phyloP scores from a whole-genome alignment of 2,888 invertebrate genomes.

The Xanthorhoe designata region DNA sequence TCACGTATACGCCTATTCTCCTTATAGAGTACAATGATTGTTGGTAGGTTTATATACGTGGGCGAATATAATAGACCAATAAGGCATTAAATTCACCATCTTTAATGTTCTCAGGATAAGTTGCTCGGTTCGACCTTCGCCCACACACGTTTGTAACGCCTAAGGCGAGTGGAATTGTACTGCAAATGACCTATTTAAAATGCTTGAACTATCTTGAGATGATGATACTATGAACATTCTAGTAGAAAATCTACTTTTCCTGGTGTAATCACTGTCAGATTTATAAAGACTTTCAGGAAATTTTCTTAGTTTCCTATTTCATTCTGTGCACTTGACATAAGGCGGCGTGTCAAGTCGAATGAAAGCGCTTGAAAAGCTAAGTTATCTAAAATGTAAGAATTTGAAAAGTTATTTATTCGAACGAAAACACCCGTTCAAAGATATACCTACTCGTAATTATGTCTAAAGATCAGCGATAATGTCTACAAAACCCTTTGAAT shows the following conservation, averaged over 20 bases:
- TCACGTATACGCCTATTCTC: constrained; percentile 26
- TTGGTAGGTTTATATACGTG: constrained; percentile 41
- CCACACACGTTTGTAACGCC: constrained; percentile 50
- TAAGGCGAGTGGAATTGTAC: constrained; percentile 53
- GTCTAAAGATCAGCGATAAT: too few relatives aligned
- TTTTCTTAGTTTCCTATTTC: too few relatives aligned
- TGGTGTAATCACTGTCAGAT: background rate
- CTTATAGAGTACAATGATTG: constrained; percentile 28
- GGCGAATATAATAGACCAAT: constrained; percentile 52
- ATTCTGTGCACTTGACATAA: too few relatives aligned
- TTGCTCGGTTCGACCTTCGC: constrained; percentile 60
- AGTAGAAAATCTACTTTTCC: background rate
- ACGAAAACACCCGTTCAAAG: too few relatives aligned
- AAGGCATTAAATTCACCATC: constrained; percentile 56
- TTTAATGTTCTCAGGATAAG: constrained; percentile 58
- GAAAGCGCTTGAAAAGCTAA: too few relatives aligned
- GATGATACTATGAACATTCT: background rate
- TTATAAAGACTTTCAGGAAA: background rate
- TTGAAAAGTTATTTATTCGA: too few relatives aligned
- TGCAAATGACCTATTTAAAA: constrained; percentile 58
- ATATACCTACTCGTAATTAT: too few relatives aligned
- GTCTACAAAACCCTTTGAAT: too few relatives aligned
- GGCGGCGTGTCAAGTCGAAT: too few relatives aligned
- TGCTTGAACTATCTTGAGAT: constrained; percentile 6
- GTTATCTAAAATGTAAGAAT: too few relatives aligned